These are phyloP conservation scores for Cirrhinus molitorella DNA, from an alignment of 2,797 vertebrate genomes.

Conservation along the genomic window DNA sequence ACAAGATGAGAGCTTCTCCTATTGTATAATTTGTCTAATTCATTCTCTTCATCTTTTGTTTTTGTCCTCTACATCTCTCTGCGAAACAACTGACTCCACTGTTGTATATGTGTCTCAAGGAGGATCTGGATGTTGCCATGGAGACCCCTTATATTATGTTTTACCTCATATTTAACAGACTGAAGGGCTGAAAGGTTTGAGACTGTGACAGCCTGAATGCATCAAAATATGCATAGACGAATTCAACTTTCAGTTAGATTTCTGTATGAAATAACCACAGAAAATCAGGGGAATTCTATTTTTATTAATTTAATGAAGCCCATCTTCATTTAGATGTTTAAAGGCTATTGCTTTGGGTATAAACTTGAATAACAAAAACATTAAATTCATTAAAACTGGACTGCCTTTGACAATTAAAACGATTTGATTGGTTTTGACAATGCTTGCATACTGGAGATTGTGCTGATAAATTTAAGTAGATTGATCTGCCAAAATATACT, in stretches of 20 bases:
- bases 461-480: background rate
- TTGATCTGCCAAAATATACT: background rate
- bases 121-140: conserved; percentile 57
- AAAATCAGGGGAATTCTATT: background rate
- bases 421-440: background rate
- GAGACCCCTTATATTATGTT: conserved; percentile 46
- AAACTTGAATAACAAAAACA: background rate
- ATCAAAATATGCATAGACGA: background rate
- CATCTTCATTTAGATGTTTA: background rate
- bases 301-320: background rate
- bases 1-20: conserved; percentile 18
- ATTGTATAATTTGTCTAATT: conserved; percentile 32
- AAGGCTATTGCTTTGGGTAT: background rate
- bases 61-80: conserved; percentile 25
- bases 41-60: conserved; percentile 20
- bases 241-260: background rate
- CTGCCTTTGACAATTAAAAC: background rate
- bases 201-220: background rate
- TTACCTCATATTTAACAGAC: conserved; percentile 32
- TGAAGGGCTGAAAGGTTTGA: conserved; percentile 20
- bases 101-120: conserved; percentile 11
- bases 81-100: conserved; percentile 42
- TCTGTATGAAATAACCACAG: background rate
- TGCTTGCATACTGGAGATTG: background rate
- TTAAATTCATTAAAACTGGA: background rate